Evolutionary conservation across 2,888 invertebrate genomes (phyloP).

Genomic region (Stenotaenia linearis): DNA sequence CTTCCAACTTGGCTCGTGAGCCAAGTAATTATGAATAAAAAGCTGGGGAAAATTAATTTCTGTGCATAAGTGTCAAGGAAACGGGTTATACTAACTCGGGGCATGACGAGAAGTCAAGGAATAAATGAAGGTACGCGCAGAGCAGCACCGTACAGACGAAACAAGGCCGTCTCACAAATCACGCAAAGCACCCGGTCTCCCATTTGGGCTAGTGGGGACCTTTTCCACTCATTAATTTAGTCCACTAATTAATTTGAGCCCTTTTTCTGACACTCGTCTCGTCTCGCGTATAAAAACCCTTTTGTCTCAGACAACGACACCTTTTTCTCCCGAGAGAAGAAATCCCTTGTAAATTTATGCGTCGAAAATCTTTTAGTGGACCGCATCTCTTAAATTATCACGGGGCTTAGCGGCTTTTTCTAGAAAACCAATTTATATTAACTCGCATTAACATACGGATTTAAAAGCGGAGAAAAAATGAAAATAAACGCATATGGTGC

Average conservation of each 20-base stretch:
- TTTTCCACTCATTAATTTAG: slow-evolving; percentile 2
- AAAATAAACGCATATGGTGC: too few species aligned
- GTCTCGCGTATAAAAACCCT: neutral
- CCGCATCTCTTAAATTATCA: slow-evolving; percentile 4
- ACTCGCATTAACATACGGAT: neutral
- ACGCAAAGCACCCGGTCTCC: neutral
- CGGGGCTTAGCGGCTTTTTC: neutral
- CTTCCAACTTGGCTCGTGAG: neutral
- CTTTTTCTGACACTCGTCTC: slow-evolving; percentile 2
- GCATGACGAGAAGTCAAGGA: neutral
- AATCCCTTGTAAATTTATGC: neutral
- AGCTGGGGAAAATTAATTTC: neutral
- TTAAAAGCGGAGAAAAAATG: too few species aligned
- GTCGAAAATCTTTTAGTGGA: neutral
- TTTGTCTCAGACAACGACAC: neutral
- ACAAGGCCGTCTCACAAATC: neutral
- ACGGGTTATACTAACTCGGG: neutral
- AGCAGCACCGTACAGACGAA: neutral
- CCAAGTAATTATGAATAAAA: slow-evolving; percentile 19
- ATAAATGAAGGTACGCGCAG: neutral
- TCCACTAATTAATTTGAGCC: slow-evolving; percentile 5
- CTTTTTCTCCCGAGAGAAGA: neutral
- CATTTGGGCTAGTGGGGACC: neutral
- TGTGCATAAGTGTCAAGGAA: neutral
- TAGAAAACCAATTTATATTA: neutral